Evolutionary conservation across 2,113 vertebrate species (phyloP).

Genomic region (Caranx melampygus): DNA sequence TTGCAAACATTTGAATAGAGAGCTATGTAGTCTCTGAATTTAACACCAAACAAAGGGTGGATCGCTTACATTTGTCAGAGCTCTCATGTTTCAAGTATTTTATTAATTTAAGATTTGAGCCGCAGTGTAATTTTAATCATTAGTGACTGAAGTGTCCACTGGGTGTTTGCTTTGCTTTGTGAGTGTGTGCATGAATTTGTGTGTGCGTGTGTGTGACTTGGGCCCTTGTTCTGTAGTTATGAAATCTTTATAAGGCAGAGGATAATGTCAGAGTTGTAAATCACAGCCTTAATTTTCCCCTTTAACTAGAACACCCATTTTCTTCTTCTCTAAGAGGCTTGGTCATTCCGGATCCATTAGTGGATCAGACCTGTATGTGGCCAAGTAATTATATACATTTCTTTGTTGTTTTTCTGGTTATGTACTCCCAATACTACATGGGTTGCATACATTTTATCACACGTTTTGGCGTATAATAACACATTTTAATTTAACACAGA

Average conservation of each 20-base stretch:
- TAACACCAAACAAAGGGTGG: background rate
- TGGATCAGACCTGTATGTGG: background rate
- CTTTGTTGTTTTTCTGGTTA: background rate
- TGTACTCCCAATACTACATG: background rate
- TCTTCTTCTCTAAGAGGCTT: conserved; percentile 21
- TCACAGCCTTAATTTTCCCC: conserved; percentile 44
- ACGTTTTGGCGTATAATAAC: too few species aligned
- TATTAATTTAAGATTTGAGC: background rate
- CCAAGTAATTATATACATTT: background rate
- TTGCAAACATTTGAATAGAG: background rate
- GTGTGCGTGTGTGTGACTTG: background rate
- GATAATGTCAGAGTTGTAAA: conserved; percentile 64
- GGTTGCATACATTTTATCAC: background rate
- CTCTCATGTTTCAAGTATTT: background rate
- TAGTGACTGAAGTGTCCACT: conserved; percentile 5
- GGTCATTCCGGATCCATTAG: conserved; percentile 22
- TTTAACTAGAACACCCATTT: conserved; percentile 23
- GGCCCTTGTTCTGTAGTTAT: conserved; percentile 31
- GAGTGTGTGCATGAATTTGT: background rate
- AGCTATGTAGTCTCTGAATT: background rate
- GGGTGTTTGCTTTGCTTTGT: background rate
- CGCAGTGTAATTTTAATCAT: conserved; percentile 7
- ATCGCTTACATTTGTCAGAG: background rate
- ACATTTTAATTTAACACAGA: too few species aligned
- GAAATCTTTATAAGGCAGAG: conserved; percentile 31